Evolutionary conservation across 2,888 invertebrate species (phyloP).

Genomic region (Craniophora ligustri): DNA sequence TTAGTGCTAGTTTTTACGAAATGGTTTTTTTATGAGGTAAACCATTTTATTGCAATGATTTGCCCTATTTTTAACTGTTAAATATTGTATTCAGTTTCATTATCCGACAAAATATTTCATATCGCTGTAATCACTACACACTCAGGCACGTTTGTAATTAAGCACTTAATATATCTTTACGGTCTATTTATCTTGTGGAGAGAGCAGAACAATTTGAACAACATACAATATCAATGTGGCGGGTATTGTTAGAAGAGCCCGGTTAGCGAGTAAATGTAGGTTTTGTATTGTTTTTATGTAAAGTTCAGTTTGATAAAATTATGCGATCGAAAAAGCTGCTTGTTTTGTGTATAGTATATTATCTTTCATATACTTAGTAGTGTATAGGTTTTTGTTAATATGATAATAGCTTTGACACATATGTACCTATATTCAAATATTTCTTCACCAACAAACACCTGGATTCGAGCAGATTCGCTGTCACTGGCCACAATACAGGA

Average conservation of each 20-base stretch:
- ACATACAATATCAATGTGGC: constrained; percentile 4
- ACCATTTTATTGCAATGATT: too few relatives aligned
- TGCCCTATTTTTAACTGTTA: neutral
- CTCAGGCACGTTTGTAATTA: constrained; percentile 35
- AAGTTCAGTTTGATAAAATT: neutral
- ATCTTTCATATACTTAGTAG: too few relatives aligned
- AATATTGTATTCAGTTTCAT: constrained; percentile 12
- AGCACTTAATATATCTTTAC: constrained; percentile 40
- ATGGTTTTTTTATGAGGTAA: too few relatives aligned
- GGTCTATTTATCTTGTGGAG: constrained; percentile 35
- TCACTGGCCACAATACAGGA: too few relatives aligned
- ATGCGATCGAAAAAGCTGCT: neutral
- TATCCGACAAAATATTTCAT: constrained; percentile 40
- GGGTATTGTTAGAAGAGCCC: constrained; percentile 8
- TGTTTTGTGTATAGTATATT: constrained; percentile 25
- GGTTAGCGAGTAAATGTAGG: neutral
- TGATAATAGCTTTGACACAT: too few relatives aligned
- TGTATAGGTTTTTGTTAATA: too few relatives aligned
- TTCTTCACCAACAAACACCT: too few relatives aligned
- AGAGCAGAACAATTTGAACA: constrained; percentile 26
- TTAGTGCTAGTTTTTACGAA: neutral
- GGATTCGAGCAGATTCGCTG: too few relatives aligned
- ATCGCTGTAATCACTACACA: constrained; percentile 33
- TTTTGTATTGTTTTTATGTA: neutral
- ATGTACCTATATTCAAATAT: too few relatives aligned